Percentiles rank a stretch among this genome's conserved stretches.
These are phyloP conservation scores for Pseudorectes ferrugineus DNA, from an alignment of 2,113 vertebrate species.

Conservation along the genomic window DNA sequence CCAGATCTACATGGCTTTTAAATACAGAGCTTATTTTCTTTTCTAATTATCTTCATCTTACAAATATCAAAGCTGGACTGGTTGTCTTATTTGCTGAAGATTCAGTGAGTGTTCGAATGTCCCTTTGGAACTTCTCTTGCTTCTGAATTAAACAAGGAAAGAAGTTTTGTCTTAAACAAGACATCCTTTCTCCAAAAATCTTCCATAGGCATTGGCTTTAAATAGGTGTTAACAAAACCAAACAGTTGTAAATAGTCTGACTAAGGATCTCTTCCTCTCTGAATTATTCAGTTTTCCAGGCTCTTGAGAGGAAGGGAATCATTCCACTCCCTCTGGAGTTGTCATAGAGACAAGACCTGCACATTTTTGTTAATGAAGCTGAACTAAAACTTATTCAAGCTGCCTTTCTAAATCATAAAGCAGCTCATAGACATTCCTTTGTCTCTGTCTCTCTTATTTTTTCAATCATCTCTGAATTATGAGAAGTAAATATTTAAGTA, in stretches of 20 bases:
- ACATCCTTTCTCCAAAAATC: not conserved
- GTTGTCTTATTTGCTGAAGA: not conserved
- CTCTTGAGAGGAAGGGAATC: constrained; percentile 20
- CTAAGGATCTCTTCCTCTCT: constrained; percentile 36
- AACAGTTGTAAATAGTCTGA: constrained; percentile 36
- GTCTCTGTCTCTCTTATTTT: not conserved
- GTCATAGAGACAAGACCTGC: constrained; percentile 49
- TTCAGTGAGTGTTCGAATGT: not conserved
- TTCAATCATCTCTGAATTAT: not conserved
- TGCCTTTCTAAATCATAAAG: constrained; percentile 15
- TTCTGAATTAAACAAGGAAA: not conserved
- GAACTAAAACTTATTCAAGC: not conserved
- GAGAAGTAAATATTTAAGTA: not conserved
- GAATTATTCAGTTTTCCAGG: constrained; percentile 26
- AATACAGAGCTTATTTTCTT: not conserved
- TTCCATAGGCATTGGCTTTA: not conserved
- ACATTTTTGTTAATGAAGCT: constrained; percentile 24
- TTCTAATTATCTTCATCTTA: not conserved
- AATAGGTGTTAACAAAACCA: constrained; percentile 1
- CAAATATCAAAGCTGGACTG: not conserved
- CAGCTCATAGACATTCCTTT: not conserved
- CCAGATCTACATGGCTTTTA: not conserved
- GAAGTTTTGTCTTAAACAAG: not conserved
- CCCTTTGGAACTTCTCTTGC: not conserved
- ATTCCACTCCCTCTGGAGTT: constrained; percentile 37